Evolutionary conservation across 2,888 invertebrate species (phyloP).

Genomic region (Heliconius erato): DNA sequence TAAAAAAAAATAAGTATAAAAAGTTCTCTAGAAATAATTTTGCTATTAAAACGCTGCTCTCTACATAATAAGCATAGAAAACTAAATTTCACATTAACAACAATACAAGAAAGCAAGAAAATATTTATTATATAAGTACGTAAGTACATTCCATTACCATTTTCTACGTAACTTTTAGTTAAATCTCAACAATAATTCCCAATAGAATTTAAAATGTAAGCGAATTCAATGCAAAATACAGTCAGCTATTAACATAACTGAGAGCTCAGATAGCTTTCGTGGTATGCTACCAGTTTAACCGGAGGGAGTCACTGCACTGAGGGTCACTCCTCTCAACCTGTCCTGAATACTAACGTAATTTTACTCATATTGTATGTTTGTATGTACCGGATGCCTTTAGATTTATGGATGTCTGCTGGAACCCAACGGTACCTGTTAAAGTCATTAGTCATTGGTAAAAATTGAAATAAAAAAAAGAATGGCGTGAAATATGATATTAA

Average conservation of each 20-base stretch:
- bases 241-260: slow-evolving; percentile 15
- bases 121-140: not conserved
- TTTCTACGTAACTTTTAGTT: not conserved
- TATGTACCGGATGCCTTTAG: slow-evolving; percentile 27
- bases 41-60: too few relatives aligned
- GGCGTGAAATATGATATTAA: too few relatives aligned
- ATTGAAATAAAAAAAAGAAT: not conserved
- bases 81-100: too few relatives aligned
- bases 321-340: slow-evolving; percentile 78
- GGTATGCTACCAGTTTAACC: slow-evolving; percentile 24
- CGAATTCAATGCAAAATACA: not conserved
- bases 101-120: not conserved
- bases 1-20: too few relatives aligned
- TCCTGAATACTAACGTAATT: slow-evolving; percentile 68
- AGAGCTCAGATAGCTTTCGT: slow-evolving; percentile 12
- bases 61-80: too few relatives aligned
- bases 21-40: too few relatives aligned
- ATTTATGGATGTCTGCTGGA: slow-evolving; percentile 13
- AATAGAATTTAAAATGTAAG: slow-evolving; percentile 1
- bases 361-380: slow-evolving; percentile 24
- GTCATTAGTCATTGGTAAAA: not conserved
- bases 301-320: slow-evolving; percentile 74
- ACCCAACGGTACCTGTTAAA: slow-evolving; percentile 19
- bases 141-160: not conserved
- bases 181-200: slow-evolving; percentile 12